Percentiles rank a stretch among this genome's conserved stretches.
Conservation (phyloP, 2,888 invertebrate genomes). For the Dynastes grantii region DNA sequence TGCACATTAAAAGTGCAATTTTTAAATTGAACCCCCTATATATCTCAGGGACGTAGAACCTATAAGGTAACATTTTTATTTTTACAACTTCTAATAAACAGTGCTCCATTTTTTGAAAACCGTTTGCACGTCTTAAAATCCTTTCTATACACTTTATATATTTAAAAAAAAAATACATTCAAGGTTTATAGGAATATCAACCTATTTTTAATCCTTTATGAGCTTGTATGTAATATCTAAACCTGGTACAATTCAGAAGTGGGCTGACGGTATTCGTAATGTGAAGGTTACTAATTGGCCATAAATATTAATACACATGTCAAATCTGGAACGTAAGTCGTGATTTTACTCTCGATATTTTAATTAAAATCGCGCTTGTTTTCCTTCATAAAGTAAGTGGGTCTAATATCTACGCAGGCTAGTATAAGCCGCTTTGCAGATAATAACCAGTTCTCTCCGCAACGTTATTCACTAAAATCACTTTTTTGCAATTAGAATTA, state of each 20-base stretch:
- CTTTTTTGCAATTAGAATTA: background rate
- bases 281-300: slow-evolving; percentile 16
- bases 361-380: slow-evolving; percentile 23
- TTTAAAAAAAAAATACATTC: too few species aligned
- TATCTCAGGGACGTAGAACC: too few species aligned
- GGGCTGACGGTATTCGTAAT: background rate
- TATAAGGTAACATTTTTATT: too few species aligned
- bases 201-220: background rate
- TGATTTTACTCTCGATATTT: slow-evolving; percentile 31
- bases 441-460: background rate
- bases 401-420: too few species aligned
- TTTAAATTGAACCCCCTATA: too few species aligned
- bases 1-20: too few species aligned
- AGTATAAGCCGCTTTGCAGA: background rate
- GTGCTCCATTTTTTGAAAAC: too few species aligned
- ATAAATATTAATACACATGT: slow-evolving; percentile 29
- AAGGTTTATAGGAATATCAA: too few species aligned
- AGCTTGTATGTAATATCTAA: background rate
- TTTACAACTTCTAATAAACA: too few species aligned
- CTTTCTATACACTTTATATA: too few species aligned
- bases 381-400: background rate
- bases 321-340: slow-evolving; percentile 18
- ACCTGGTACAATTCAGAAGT: background rate
- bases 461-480: background rate
- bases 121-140: too few species aligned